A percentile compares a stretch with the other conserved stretches of the same genome.
Evolutionary conservation across 2,888 invertebrate genomes (phyloP).

Genomic region (Sipha maydis): DNA sequence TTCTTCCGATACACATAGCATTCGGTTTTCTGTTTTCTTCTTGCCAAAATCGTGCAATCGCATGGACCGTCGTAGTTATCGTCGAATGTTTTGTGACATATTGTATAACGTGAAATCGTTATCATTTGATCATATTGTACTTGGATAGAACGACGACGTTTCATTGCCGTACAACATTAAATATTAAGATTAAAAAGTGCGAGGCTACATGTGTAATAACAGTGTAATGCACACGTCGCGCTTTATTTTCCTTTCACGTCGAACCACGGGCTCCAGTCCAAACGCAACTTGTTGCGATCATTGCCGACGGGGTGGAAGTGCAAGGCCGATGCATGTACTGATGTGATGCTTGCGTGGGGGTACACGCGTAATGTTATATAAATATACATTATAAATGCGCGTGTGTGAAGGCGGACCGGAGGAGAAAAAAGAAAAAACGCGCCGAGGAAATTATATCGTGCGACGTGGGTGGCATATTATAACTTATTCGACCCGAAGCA

Average conservation of each 20-base stretch:
- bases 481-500: not conserved
- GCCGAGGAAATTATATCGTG: not conserved
- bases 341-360: not conserved
- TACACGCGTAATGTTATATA: not conserved
- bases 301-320: not conserved
- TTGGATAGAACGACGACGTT: not conserved
- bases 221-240: not conserved
- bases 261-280: conserved; percentile 36
- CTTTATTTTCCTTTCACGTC: conserved; percentile 16
- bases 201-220: no score
- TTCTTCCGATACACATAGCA: no score
- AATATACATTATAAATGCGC: no score
- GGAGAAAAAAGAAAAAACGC: not conserved
- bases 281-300: conserved; percentile 44
- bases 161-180: not conserved
- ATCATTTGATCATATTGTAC: not conserved
- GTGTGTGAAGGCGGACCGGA: not conserved
- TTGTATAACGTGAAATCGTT: not conserved
- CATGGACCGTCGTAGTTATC: not conserved
- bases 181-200: not conserved
- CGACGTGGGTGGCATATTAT: not conserved
- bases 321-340: not conserved
- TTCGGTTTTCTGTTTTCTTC: no score
- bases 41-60: no score
- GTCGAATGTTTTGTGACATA: not conserved